Base-by-base conservation (phyloP, 2,888 invertebrate genomes). In the Megastigmus dorsalis region DNA sequence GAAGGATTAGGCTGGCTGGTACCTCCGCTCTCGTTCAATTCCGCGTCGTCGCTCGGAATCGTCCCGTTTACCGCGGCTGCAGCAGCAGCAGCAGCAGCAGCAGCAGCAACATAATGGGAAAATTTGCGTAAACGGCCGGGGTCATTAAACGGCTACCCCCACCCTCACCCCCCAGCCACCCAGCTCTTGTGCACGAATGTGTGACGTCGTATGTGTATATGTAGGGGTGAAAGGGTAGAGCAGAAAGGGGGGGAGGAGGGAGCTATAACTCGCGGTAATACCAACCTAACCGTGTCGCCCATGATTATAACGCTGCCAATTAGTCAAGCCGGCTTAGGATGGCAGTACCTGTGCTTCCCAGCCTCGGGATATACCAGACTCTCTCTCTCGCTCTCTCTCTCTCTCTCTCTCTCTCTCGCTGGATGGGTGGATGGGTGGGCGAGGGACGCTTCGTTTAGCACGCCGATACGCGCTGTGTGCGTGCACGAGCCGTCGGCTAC, bases 241-340 rank as follows among this genome's bases (percentile, higher is more conserved):
- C 77, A 77, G 77, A 79, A 79, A 77, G 80, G 77, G 78, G 75
- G 45, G 65, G 79, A 80, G 77, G 80, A 79, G 80, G 79, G 78
- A 82, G 82, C 86, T 84, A 87, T 87, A 87, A 87, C 87, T 88
- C 86, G 86, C 85, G 85, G 85, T 87, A 87, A 88, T 88, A 86
- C 88, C 87, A 86, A 88, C 86, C 87, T 86, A 86, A 86, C 85
- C 87, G 84, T 86, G 86, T 86, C 85, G n/a, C 84, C 86, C 87
- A 87, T 86, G 88, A 88, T 88, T 87, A 86, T 88, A 88, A 86
- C 86, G 85, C 85, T 83, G 84, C 87, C 88, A 88, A 88, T 88
- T 88, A 88, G 87, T 88, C 88, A 87, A 87, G 85, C 84, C 83
- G 85, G 87, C 85, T 88, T 88, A 88, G 85, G 82, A 84, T 85